A percentile compares a stretch with the other conserved stretches of the same genome.
Evolutionary conservation across 2,888 invertebrate genomes (phyloP).

Genomic region (Epistrophe eligans): DNA sequence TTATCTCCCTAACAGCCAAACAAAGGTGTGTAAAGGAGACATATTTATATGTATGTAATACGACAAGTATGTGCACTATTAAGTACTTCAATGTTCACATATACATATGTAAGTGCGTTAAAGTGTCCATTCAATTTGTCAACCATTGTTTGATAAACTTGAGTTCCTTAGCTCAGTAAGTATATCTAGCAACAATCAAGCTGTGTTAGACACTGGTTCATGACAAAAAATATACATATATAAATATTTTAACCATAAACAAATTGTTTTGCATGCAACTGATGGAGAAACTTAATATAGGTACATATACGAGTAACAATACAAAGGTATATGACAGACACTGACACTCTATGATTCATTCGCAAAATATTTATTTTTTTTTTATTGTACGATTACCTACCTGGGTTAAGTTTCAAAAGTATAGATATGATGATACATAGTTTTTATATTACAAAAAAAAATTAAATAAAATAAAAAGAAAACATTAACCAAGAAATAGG

Average conservation of each 20-base stretch:
- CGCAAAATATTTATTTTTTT: constrained; percentile 46
- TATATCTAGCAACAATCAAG: not conserved
- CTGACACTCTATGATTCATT: constrained; percentile 54
- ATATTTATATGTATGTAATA: constrained; percentile 21
- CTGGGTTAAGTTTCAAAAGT: constrained; percentile 20
- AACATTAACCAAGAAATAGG: constrained; percentile 27
- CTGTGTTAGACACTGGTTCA: not conserved
- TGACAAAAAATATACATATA: not conserved
- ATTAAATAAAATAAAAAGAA: not conserved
- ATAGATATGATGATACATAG: not conserved
- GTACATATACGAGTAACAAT: too few relatives aligned
- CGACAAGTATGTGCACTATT: constrained; percentile 12
- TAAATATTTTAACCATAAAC: constrained; percentile 12
- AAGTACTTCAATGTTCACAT: constrained; percentile 47
- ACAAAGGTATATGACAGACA: constrained; percentile 4
- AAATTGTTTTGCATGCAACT: constrained; percentile 17
- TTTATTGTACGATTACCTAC: constrained; percentile 4
- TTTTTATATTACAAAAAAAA: constrained; percentile 1
- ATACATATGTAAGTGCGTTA: constrained; percentile 45
- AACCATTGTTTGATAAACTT: constrained; percentile 56
- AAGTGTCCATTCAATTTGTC: constrained; percentile 66
- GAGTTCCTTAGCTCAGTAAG: constrained; percentile 33
- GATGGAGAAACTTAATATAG: not conserved
- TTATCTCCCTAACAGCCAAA: constrained; percentile 36
- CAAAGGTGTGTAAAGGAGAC: constrained; percentile 59